Evolutionary conservation across 2,888 invertebrate species (phyloP).

Genomic region (Ochropleura plecta): DNA sequence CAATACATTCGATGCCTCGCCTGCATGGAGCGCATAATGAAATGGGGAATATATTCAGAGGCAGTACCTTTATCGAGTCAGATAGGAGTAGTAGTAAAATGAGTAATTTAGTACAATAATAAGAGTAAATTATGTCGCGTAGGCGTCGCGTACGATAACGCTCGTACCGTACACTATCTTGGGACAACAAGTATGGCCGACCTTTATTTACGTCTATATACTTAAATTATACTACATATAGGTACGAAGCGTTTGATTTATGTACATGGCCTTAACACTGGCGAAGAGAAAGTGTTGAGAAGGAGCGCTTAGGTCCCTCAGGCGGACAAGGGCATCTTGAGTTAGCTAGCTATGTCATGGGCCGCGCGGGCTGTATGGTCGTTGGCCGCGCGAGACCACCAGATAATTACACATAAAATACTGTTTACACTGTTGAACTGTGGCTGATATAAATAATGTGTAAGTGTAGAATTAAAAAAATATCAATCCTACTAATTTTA

Average conservation of each 20-base stretch:
- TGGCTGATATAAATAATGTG: too few species aligned
- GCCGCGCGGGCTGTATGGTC: too few species aligned
- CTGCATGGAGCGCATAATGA: slow-evolving; percentile 14
- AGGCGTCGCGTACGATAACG: slow-evolving; percentile 62
- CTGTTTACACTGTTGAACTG: slow-evolving; percentile 13
- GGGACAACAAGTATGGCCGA: slow-evolving; percentile 60
- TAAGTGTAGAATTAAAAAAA: too few species aligned
- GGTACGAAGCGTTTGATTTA: slow-evolving; percentile 44
- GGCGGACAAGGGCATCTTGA: slow-evolving; percentile 40
- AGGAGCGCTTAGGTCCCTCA: slow-evolving; percentile 46
- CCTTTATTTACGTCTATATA: slow-evolving; percentile 43
- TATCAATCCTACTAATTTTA: too few species aligned
- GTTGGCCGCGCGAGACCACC: too few species aligned
- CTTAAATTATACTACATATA: slow-evolving; percentile 47
- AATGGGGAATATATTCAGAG: slow-evolving; percentile 15
- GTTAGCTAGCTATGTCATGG: slow-evolving; percentile 35
- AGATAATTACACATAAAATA: slow-evolving; percentile 30
- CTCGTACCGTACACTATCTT: slow-evolving; percentile 55
- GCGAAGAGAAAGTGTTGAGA: slow-evolving; percentile 52
- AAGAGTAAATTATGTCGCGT: slow-evolving; percentile 63
- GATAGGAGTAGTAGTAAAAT: slow-evolving; percentile 59
- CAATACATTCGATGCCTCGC: slow-evolving; percentile 10
- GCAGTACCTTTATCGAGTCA: slow-evolving; percentile 54
- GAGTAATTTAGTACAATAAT: slow-evolving; percentile 64
- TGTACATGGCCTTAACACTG: slow-evolving; percentile 49